These are phyloP conservation scores for Operophtera brumata DNA, from an alignment of 2,888 invertebrate genomes.

Conservation along the genomic window DNA sequence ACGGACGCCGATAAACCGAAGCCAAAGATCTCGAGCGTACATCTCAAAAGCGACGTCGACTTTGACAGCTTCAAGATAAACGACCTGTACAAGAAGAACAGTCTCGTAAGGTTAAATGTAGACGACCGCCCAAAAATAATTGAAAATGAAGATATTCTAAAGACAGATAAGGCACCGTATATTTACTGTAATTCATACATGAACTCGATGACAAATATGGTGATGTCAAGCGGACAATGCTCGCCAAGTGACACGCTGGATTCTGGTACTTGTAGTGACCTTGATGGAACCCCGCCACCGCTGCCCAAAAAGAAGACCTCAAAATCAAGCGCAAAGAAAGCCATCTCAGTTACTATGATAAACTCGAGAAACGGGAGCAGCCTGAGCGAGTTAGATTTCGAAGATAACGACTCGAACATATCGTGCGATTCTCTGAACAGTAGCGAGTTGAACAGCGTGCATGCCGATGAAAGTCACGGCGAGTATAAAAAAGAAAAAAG, in stretches of 20 bases:
- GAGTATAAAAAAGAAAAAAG: slow-evolving; percentile 72
- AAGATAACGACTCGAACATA: slow-evolving; percentile 87
- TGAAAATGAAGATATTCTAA: slow-evolving; percentile 71
- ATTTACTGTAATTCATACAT: slow-evolving; percentile 84
- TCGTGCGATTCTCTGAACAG: slow-evolving; percentile 92
- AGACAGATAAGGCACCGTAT: slow-evolving; percentile 74
- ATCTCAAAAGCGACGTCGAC: slow-evolving; percentile 72
- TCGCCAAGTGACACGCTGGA: slow-evolving; percentile 91
- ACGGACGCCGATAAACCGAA: slow-evolving; percentile 79
- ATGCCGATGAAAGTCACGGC: slow-evolving; percentile 72
- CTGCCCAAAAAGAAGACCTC: slow-evolving; percentile 84
- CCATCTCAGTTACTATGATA: slow-evolving; percentile 80
- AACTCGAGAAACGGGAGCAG: slow-evolving; percentile 79
- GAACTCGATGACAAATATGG: slow-evolving; percentile 74
- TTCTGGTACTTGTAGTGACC: slow-evolving; percentile 92
- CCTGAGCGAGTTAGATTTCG: slow-evolving; percentile 85
- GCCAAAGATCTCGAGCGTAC: slow-evolving; percentile 75
- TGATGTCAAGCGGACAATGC: slow-evolving; percentile 90
- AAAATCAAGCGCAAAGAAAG: slow-evolving; percentile 73
- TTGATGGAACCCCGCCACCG: slow-evolving; percentile 87
- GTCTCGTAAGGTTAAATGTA: slow-evolving; percentile 82
- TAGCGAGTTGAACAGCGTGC: slow-evolving; percentile 82
- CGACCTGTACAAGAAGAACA: slow-evolving; percentile 69
- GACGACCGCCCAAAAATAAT: slow-evolving; percentile 74
- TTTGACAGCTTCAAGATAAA: slow-evolving; percentile 66